Conservation (phyloP, 1,140 invertebrate genomes). For the Macrocentrus cingulum region DNA sequence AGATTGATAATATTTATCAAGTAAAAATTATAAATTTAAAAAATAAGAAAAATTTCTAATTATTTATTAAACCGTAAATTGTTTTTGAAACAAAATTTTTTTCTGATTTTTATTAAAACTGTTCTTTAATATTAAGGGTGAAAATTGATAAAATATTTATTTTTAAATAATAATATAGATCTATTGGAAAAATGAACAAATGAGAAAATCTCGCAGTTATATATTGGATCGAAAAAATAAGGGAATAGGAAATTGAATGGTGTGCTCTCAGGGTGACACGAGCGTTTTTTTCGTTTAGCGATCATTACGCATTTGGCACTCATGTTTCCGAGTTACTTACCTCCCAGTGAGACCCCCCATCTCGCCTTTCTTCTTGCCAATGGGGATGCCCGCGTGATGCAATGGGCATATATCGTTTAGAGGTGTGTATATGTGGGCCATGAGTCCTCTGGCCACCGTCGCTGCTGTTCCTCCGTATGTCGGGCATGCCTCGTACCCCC, state of each 20-base stretch:
- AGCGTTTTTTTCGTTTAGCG: conserved; percentile 42
- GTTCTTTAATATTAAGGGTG: too few species aligned
- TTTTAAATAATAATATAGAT: too few species aligned
- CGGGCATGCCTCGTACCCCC: conserved; percentile 44
- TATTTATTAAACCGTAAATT: too few species aligned
- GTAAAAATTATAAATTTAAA: too few species aligned
- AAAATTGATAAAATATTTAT: too few species aligned
- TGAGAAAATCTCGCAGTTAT: too few species aligned
- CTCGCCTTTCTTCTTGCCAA: conserved; percentile 51
- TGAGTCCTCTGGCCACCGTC: conserved; percentile 29
- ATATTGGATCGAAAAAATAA: background rate
- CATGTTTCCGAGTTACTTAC: conserved; percentile 47
- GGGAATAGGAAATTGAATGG: background rate
- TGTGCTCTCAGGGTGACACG: conserved; percentile 24
- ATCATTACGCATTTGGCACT: conserved; percentile 54
- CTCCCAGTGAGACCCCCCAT: conserved; percentile 53
- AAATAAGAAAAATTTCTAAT: too few species aligned
- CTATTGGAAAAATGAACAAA: too few species aligned
- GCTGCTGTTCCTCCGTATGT: conserved; percentile 45
- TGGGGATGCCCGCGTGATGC: conserved; percentile 36
- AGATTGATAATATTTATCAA: too few species aligned
- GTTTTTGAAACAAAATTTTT: too few species aligned
- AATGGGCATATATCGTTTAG: conserved; percentile 32
- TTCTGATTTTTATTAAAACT: too few species aligned
- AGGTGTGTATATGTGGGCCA: conserved; percentile 42